A percentile compares a stretch with the other conserved stretches of the same genome.
Conservation (phyloP, 2,888 invertebrate genomes). For the Dicyrtomina minuta region DNA sequence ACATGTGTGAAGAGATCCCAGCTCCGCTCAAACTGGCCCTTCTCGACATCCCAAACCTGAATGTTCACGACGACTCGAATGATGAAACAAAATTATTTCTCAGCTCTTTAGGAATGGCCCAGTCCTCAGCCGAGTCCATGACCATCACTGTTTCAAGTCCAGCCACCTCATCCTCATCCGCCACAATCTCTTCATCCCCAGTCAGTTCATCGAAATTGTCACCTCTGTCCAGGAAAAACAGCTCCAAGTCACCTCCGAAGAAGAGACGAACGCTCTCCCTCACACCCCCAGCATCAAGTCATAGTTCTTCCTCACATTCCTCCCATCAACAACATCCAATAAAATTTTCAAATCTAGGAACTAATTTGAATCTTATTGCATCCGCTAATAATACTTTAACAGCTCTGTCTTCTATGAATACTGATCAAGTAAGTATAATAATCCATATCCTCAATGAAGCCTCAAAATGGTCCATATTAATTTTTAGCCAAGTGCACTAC, state of each 20-base stretch:
- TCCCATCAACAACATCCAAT: no score
- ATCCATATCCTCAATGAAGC: no score
- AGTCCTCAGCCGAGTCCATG: not conserved
- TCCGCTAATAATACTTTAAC: not conserved
- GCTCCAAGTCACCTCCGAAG: not conserved
- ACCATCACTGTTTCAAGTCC: not conserved
- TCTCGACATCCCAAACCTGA: conserved; percentile 18
- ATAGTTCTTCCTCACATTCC: not conserved
- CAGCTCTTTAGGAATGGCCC: not conserved
- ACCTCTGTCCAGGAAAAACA: not conserved
- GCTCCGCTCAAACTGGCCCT: conserved; percentile 19
- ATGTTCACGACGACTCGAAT: conserved; percentile 10
- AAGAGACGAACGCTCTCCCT: not conserved
- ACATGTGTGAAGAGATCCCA: conserved; percentile 29
- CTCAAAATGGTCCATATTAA: no score
- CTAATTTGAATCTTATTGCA: not conserved
- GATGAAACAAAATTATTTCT: conserved; percentile 14
- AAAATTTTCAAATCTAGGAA: not conserved
- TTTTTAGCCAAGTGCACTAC: no score
- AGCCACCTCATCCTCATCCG: not conserved
- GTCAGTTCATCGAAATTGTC: no score
- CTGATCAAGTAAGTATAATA: not conserved
- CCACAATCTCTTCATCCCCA: not conserved
- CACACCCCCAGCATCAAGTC: not conserved
- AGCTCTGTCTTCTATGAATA: not conserved